A percentile compares a stretch with the other conserved stretches of the same genome.
These are phyloP conservation scores for Poeciliopsis paucimaculata DNA, from an alignment of 2,797 vertebrate genomes.

Conservation along the genomic window DNA sequence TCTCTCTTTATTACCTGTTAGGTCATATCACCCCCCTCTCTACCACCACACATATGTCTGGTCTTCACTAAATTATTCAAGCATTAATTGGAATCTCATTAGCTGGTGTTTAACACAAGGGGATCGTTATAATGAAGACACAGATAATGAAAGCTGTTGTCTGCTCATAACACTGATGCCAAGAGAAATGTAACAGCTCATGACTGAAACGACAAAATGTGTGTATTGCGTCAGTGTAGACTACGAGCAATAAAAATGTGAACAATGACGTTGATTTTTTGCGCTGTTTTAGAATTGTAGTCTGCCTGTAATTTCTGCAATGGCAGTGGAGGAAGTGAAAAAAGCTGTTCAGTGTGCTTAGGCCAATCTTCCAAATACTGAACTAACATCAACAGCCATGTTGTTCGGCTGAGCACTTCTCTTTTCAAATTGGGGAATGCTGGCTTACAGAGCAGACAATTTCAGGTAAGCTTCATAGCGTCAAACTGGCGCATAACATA, in stretches of 20 bases:
- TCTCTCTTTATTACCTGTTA: slow-evolving; percentile 27
- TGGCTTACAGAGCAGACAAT: no score
- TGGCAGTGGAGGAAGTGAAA: no score
- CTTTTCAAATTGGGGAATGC: no score
- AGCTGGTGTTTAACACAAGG: slow-evolving; percentile 60
- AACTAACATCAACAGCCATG: no score
- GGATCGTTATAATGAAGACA: slow-evolving; percentile 71
- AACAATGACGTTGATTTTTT: no score
- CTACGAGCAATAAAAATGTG: neutral
- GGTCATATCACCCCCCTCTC: slow-evolving; percentile 24
- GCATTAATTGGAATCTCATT: slow-evolving; percentile 73
- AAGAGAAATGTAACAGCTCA: slow-evolving; percentile 30
- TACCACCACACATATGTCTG: slow-evolving; percentile 32
- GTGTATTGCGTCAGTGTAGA: slow-evolving; percentile 11
- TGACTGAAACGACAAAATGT: slow-evolving; percentile 17
- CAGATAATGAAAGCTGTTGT: slow-evolving; percentile 62
- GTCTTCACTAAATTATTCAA: slow-evolving; percentile 66
- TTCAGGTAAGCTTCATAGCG: no score
- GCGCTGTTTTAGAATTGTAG: no score
- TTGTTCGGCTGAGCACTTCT: no score
- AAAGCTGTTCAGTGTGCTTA: no score
- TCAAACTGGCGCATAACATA: no score
- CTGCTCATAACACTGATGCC: slow-evolving; percentile 46
- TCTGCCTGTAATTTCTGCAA: no score
- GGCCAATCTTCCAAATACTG: no score